Evolutionary conservation across 2,113 vertebrate species (phyloP).

Genomic region (Xiphias gladius): DNA sequence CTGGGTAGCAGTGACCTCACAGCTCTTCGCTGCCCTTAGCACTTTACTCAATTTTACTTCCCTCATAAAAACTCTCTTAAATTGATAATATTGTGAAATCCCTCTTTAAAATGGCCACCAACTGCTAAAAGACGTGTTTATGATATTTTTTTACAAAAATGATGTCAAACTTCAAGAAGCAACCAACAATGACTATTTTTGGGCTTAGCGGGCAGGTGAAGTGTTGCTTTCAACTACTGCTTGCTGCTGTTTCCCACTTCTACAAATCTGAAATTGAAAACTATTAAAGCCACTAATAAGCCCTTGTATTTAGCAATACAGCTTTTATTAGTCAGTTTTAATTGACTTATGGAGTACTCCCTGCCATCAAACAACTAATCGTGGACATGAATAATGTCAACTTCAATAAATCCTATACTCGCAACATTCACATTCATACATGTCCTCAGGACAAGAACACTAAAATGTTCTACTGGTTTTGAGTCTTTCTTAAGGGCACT

Average conservation of each 20-base stretch:
- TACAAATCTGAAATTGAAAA: conserved; percentile 5
- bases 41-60: conserved; percentile 12
- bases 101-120: conserved; percentile 18
- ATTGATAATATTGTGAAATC: conserved; percentile 12
- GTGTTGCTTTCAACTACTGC: background rate
- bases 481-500: background rate
- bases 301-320: background rate
- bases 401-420: background rate
- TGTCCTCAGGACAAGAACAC: background rate
- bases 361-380: conserved; percentile 19
- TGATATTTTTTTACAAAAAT: background rate
- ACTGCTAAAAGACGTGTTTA: conserved; percentile 24
- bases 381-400: conserved; percentile 2
- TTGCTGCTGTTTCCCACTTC: background rate
- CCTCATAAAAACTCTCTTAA: conserved; percentile 47
- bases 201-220: conserved; percentile 14
- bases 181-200: background rate
- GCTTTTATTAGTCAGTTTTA: conserved; percentile 4
- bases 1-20: conserved; percentile 34
- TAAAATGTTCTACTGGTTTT: background rate
- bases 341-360: background rate
- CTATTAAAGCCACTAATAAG: background rate
- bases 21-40: background rate
- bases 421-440: background rate
- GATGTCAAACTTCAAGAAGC: background rate